These are phyloP conservation scores for Melanocharis versteri DNA, from an alignment of 2,113 vertebrate species.

Conservation along the genomic window DNA sequence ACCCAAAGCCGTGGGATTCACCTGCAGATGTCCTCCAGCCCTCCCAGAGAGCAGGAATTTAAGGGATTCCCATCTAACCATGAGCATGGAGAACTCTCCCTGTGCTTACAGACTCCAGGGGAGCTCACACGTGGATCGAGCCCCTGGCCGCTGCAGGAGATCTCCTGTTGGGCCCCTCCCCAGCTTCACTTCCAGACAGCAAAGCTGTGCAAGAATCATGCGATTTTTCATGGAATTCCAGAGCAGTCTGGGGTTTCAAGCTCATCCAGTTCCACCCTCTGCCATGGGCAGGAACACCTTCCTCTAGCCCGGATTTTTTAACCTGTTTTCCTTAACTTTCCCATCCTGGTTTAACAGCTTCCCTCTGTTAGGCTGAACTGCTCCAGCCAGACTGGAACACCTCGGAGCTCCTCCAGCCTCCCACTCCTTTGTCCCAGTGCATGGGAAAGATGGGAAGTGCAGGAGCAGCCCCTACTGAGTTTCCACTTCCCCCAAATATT, in stretches of 20 bases:
- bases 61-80: background rate
- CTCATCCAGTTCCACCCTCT: background rate
- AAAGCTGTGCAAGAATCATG: background rate
- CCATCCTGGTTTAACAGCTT: background rate
- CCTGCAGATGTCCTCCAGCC: background rate
- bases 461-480: background rate
- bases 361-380: background rate
- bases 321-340: background rate
- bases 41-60: background rate
- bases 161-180: background rate
- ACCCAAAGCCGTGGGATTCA: background rate
- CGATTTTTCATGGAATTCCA: background rate
- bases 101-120: background rate
- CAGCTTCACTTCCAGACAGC: background rate
- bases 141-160: accelerated
- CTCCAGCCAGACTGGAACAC: accelerated
- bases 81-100: background rate
- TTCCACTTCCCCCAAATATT: background rate
- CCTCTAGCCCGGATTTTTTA: background rate
- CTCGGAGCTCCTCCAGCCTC: background rate
- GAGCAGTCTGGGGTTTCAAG: background rate
- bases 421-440: accelerated
- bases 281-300: background rate
- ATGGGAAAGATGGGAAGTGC: background rate
- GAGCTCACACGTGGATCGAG: background rate